Evolutionary conservation across 2,888 invertebrate species (phyloP).

Genomic region (Synanthedon myopaeformis): DNA sequence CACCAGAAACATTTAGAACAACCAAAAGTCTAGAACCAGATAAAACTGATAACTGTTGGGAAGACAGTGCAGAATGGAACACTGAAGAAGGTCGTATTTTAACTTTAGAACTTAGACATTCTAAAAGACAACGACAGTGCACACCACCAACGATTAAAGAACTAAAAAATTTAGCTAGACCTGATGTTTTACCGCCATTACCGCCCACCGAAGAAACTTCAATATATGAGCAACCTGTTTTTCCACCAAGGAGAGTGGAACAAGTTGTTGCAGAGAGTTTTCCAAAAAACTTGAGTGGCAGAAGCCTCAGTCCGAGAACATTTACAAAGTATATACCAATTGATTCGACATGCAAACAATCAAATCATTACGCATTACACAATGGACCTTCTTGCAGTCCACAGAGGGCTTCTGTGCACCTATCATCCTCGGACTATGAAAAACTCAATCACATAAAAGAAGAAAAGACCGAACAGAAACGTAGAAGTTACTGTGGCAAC

Average conservation of each 20-base stretch:
- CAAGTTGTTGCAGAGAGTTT: constrained; percentile 45
- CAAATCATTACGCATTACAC: constrained; percentile 27
- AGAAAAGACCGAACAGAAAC: no score
- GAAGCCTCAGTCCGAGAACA: constrained; percentile 70
- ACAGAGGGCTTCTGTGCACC: constrained; percentile 64
- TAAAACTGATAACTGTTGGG: constrained; percentile 34
- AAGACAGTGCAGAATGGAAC: constrained; percentile 44
- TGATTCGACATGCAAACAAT: constrained; percentile 26
- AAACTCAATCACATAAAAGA: constrained; percentile 25
- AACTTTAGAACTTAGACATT: constrained; percentile 79
- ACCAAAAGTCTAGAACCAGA: constrained; percentile 33
- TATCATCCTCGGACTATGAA: constrained; percentile 65
- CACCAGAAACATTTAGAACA: constrained; percentile 31
- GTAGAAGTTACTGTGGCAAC: constrained; percentile 15
- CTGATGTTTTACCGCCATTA: constrained; percentile 77
- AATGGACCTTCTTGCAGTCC: constrained; percentile 43
- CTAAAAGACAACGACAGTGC: constrained; percentile 76
- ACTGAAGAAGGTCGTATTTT: constrained; percentile 73
- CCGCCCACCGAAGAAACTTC: constrained; percentile 65
- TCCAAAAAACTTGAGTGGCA: constrained; percentile 77
- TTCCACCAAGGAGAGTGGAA: constrained; percentile 66
- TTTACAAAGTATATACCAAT: constrained; percentile 29
- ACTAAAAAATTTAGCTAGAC: constrained; percentile 64
- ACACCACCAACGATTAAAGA: constrained; percentile 63
- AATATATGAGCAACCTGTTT: constrained; percentile 72